phyloP scores from a whole-genome alignment of 2,113 vertebrate genomes.

The Sander vitreus region DNA sequence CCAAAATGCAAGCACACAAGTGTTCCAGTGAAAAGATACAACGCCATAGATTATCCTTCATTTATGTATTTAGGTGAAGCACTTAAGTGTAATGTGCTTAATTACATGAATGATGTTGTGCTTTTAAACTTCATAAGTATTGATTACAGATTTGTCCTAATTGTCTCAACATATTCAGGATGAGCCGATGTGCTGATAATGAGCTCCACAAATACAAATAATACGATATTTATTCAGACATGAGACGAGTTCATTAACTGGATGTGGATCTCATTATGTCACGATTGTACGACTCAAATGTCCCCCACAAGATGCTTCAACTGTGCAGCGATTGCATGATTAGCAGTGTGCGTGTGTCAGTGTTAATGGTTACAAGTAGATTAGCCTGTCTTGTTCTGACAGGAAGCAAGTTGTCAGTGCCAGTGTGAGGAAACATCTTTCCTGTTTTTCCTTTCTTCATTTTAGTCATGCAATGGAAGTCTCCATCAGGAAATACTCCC shows the following conservation, averaged over 20 bases:
- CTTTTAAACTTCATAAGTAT: neutral
- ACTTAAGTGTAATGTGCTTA: neutral
- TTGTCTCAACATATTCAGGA: neutral
- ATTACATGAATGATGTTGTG: neutral
- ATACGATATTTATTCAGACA: neutral
- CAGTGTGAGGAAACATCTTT: neutral
- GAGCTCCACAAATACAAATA: conserved; percentile 8
- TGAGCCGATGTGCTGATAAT: neutral
- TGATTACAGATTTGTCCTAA: neutral
- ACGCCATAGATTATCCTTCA: neutral
- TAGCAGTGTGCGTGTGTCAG: neutral
- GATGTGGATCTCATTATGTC: conserved; percentile 18
- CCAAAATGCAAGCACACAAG: neutral
- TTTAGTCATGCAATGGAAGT: neutral
- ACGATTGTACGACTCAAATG: neutral
- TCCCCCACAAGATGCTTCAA: neutral
- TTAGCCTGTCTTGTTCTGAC: conserved; percentile 10
- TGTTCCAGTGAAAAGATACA: neutral
- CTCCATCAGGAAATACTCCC: conserved; percentile 1
- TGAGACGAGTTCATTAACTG: neutral
- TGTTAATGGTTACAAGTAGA: conserved; percentile 4
- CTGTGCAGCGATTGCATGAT: neutral
- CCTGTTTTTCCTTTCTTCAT: neutral
- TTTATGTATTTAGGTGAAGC: neutral
- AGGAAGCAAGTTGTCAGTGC: conserved; percentile 7